These are phyloP conservation scores for Planococcus citri DNA, from an alignment of 1,140 invertebrate species.

Conservation along the genomic window DNA sequence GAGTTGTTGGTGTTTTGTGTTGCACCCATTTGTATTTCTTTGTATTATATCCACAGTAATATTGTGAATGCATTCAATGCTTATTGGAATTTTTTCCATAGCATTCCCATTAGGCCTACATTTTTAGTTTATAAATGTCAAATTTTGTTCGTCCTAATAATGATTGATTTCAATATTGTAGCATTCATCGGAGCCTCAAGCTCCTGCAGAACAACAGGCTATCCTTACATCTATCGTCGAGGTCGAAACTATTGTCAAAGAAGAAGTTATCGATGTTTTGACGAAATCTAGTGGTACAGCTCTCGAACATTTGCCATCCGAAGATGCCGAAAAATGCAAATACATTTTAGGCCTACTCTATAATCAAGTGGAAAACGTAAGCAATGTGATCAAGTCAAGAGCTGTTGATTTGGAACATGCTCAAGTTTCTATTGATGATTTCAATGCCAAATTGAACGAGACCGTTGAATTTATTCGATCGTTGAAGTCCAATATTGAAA, in stretches of 20 bases:
- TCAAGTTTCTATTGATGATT: background rate
- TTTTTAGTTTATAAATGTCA: too few relatives aligned
- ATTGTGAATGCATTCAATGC: too few relatives aligned
- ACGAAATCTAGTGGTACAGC: background rate
- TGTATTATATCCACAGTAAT: too few relatives aligned
- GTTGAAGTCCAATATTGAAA: background rate
- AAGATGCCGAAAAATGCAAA: background rate
- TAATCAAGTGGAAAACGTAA: background rate
- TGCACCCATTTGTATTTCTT: too few relatives aligned
- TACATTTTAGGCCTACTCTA: background rate
- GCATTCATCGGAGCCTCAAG: background rate
- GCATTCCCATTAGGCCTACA: too few relatives aligned
- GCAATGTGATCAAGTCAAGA: background rate
- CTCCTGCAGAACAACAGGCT: background rate
- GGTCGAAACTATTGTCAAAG: background rate
- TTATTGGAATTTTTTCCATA: too few relatives aligned
- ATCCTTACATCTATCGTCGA: background rate
- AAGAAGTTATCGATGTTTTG: background rate
- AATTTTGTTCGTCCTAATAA: too few relatives aligned
- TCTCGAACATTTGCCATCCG: background rate
- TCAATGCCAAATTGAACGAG: background rate
- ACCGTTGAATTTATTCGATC: background rate
- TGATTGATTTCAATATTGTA: background rate
- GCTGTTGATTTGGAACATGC: background rate
- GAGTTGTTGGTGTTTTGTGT: too few relatives aligned